Evolutionary conservation across 2,113 vertebrate genomes (phyloP).

Genomic region (Halcyon senegalensis): DNA sequence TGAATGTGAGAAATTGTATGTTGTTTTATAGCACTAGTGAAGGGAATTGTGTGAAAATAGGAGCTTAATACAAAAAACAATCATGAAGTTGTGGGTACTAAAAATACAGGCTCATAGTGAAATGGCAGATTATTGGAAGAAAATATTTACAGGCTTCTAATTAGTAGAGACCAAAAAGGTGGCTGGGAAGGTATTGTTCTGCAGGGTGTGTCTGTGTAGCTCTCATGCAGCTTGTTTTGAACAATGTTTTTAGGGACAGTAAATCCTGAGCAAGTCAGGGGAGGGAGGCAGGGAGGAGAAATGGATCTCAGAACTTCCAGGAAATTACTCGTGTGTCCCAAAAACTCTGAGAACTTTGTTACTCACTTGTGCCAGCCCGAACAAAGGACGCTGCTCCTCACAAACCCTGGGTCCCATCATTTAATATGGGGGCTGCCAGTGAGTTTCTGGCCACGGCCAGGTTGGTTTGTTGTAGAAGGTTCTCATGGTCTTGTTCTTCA

Average conservation of each 20-base stretch:
- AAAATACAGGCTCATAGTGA: not conserved
- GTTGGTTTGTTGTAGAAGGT: not conserved
- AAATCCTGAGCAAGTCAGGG: not conserved
- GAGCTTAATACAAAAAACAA: not conserved
- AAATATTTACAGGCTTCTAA: not conserved
- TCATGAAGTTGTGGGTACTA: not conserved
- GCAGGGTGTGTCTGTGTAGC: not conserved
- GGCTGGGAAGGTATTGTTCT: fast-evolving
- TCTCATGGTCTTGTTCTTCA: not conserved
- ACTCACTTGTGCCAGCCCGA: not conserved
- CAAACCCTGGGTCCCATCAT: fast-evolving
- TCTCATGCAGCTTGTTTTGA: not conserved
- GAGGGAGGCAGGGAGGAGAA: not conserved
- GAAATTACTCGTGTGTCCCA: fast-evolving
- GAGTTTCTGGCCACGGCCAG: fast-evolving
- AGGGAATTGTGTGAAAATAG: not conserved
- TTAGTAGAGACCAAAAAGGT: not conserved
- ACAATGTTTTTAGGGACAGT: not conserved
- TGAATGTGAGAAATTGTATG: fast-evolving
- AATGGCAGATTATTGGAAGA: not conserved
- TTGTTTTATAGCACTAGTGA: not conserved
- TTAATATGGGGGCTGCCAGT: not conserved
- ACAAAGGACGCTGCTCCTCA: not conserved
- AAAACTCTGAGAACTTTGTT: not conserved
- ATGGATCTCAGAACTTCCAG: fast-evolving